Evolutionary conservation across 2,113 vertebrate genomes (phyloP), one percentile per base, ranked within the genome.

Genomic region (Fregata magnificens): DNA sequence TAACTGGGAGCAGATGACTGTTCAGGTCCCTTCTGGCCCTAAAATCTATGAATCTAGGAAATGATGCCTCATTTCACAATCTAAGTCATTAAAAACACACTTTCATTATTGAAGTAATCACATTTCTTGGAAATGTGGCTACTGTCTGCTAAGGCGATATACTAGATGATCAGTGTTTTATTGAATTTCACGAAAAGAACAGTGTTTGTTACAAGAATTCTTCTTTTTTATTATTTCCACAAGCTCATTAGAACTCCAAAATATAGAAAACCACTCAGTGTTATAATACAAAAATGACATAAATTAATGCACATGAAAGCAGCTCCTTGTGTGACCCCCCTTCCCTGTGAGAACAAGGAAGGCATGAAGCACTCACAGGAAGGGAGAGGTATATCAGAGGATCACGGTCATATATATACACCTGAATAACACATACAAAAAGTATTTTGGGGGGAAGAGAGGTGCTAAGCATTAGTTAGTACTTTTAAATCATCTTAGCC

Each of bases 101-200:
- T 95, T 92, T 63, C 55, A 85, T 96, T 96, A 85, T 62, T 95
- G 66, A 85, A 96, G 67, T 93, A 93, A 96, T 94, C 91, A 77
- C 70, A 80, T 95, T 97, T 97, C 91, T 96, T 96, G 84, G 90
- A 96, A 96, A 94, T 53, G 66, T 86, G 74, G 44, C 90, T 91
- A 50, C 84, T 92, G 16, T 88, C 89, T 89, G 84, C 91, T 95
- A 50, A 82, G 91, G 78, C 89, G 83, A 89, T 86, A 93, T 86
- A 83, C n/a, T 63, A 93, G 28, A 86, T 71, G 31, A 93, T 95
- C 53, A 47, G 79, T 67, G 32, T 82, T 94, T 97, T 96, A 93
- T 91, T 72, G 90, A 97, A 93, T 93, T 86, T 72, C 4, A 24
- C 13, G 9, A 86, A 71, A 95, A 85, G 56, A 96, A 38, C 58